Percentiles rank a stretch among this genome's conserved stretches.
phyloP scores from a whole-genome alignment of 2,113 vertebrate genomes.

The Engystomops pustulosus region DNA sequence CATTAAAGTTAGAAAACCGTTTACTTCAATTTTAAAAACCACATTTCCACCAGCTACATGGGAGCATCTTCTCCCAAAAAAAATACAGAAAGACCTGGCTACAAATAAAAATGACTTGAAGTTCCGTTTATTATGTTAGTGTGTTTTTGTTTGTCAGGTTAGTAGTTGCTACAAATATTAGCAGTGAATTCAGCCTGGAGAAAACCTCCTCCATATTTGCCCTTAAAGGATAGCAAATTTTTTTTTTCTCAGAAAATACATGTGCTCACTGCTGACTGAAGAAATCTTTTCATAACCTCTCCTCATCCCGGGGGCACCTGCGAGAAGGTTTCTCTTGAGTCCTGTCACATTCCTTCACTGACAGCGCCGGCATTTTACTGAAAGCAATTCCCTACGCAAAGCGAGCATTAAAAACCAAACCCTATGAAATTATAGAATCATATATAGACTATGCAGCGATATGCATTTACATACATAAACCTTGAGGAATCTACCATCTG shows the following conservation, averaged over 20 bases:
- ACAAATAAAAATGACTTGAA: no score
- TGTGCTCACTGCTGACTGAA: neutral
- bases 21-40: no score
- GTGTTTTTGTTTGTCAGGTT: constrained; percentile 29
- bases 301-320: constrained; percentile 39
- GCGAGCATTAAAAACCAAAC: neutral
- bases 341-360: constrained; percentile 17
- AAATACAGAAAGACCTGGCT: no score
- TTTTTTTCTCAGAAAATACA: neutral
- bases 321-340: constrained; percentile 33
- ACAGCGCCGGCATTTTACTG: neutral
- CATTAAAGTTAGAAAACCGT: no score
- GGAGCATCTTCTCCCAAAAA: no score
- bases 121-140: no score
- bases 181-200: neutral
- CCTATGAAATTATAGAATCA: no score
- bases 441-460: no score
- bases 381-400: neutral
- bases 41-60: no score
- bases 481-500: no score
- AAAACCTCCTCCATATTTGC: neutral
- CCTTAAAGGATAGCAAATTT: constrained; percentile 5
- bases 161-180: constrained; percentile 5
- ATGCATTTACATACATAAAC: no score
- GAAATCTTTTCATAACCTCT: constrained; percentile 21